These are phyloP conservation scores for Sinosuthora webbiana DNA, from an alignment of 2,113 vertebrate species.

Conservation along the genomic window DNA sequence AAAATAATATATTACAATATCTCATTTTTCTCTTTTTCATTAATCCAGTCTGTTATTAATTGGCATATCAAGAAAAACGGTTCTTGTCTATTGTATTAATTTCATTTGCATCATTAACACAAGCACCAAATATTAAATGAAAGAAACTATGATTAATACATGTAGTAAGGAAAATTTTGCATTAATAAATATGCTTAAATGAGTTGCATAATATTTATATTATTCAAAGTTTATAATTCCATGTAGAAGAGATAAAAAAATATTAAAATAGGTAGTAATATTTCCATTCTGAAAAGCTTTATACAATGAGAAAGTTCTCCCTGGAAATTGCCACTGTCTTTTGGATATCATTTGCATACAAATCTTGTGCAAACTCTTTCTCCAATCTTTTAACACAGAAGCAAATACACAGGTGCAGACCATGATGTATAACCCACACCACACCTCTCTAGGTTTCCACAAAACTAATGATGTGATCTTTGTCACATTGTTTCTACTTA, in stretches of 20 bases:
- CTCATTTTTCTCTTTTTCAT: background rate
- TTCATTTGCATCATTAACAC: conserved; percentile 1
- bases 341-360: background rate
- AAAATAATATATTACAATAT: background rate
- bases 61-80: conserved; percentile 5
- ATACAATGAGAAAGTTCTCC: background rate
- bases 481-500: conserved; percentile 68
- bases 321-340: background rate
- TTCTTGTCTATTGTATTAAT: background rate
- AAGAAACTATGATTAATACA: background rate
- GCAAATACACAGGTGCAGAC: conserved; percentile 15
- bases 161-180: background rate
- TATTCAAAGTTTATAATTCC: background rate
- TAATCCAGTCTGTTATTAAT: conserved; percentile 15
- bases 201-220: background rate
- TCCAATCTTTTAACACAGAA: conserved; percentile 13
- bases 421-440: conserved; percentile 68
- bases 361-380: background rate
- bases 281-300: background rate
- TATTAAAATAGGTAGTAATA: background rate
- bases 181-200: background rate
- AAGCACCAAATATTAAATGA: background rate
- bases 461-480: conserved; percentile 74
- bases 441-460: conserved; percentile 64
- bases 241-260: background rate